These are phyloP conservation scores for Pocillopora damicornis DNA, from an alignment of 64 coral and sea anemone genomes.

Conservation along the genomic window DNA sequence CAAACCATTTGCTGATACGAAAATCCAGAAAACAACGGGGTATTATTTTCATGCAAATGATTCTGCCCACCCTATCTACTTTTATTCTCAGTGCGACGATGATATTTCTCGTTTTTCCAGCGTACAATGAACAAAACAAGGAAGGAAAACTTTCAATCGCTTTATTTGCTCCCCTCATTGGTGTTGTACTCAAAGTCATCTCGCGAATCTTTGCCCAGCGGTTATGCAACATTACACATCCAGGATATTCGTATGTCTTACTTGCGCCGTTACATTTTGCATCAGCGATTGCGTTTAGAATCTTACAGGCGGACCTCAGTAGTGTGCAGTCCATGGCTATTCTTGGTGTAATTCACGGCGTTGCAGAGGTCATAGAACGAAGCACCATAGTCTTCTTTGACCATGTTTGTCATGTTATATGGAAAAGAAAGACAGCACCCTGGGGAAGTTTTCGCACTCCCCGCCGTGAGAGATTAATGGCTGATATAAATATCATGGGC, in stretches of 20 bases:
- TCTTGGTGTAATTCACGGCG: not conserved
- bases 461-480: not conserved
- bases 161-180: not conserved
- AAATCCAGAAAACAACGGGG: not conserved
- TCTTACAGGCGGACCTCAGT: not conserved
- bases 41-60: not conserved
- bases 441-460: constrained; percentile 2
- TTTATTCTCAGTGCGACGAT: not conserved
- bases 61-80: not conserved
- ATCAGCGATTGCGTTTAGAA: not conserved
- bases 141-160: not conserved
- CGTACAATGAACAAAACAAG: not conserved
- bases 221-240: not conserved
- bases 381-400: not conserved
- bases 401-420: not conserved
- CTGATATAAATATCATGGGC: not conserved
- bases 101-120: not conserved
- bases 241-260: not conserved
- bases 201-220: no score
- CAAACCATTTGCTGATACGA: not conserved
- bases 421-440: not conserved
- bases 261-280: not conserved
- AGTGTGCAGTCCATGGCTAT: not conserved
- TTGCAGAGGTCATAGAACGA: not conserved
- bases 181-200: no score